Base-by-base conservation (phyloP, 2,888 invertebrate genomes). In the Eristalis arbustorum region DNA sequence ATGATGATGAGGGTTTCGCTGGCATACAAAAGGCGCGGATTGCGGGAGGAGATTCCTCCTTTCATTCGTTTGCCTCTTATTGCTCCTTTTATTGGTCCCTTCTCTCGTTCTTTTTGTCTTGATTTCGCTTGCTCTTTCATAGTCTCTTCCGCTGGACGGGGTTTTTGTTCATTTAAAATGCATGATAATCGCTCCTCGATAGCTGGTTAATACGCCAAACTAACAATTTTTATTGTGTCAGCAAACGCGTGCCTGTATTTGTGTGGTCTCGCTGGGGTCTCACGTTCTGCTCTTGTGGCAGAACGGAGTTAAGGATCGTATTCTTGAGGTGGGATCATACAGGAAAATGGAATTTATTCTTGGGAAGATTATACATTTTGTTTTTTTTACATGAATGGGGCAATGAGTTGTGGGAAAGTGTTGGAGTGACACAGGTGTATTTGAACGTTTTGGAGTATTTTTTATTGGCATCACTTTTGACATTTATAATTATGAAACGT, bases 181-280 rank as follows among this genome's bases (percentile, higher is more conserved):
- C 92, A 91, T 90, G 92, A 92, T 92, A 92, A 92, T 92, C 92
- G 92, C 89, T 91, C 91, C 91, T 91, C 91, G 91, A 91, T 90
- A 88, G 91, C 91, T 92, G 92, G 91, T 92, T 92, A 92, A 92
- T 91, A 92, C 91, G 92, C 91, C 92, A 91, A 90, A 90, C 91
- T 91, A 92, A 92, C 91, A 92, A 92, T 92, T 92, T 92, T 92
- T 91, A 91, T 92, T 91, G 92, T 92, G 92, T 92, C 93, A 92
- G 91, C 92, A 90, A 92, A 92, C 93, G 93, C 93, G 93, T 93
- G 93, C 93, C 93, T 93, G 92, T 93, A 91, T 92, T 90, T 93
- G 93, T 93, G 93, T 93, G 93, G 93, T 93, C 93, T 89, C 89
- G 88, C 49, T 71, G 77, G 84, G 74, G 74, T 81, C 80, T 76